Evolutionary conservation across 2,888 invertebrate species (phyloP), one percentile per base, ranked within the genome.

Genomic region (Synanthedon andrenaeformis): DNA sequence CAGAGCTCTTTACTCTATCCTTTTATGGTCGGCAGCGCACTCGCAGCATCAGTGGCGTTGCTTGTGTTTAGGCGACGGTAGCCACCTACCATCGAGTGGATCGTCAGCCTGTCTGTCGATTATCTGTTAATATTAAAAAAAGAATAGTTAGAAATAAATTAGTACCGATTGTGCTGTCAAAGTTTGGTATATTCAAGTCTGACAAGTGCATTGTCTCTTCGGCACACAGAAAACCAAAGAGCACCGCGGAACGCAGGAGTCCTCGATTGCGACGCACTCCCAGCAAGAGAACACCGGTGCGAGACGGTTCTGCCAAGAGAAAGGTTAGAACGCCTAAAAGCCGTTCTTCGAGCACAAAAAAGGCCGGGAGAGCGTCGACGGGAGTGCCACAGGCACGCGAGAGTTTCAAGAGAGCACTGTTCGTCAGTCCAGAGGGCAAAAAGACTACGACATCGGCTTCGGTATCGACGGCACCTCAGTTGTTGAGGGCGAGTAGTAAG

Each of bases 331-430:
- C 35, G 8, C 88, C 82, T 0, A 62, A 57, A 13, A 73, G 82
- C 45, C 83, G 78, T 52, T 87, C 88, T 0, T 85, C 82, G 0
- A 71, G 89, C 57, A 13, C 74, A 82, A 45, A 83, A 79, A 53
- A 87, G 87, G 0, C 86, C 82, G 0, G 71, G 89, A 52, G 89
- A 1, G 68, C 61, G 19, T 58, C 78, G 11, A 73, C 79, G 1
- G 69, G 74, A 51, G 73, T 80, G 0, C 82, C 83, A 57, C 81
- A 84, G 3, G 79, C 89, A 0, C 74, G 89, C 17, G 91, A 91
- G 67, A 88, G 89, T 1, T 87, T 92, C 0, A 94, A 93, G 62
- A 85, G 94, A 54, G 93, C 94, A 0, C 74, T 94, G 2, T 94
- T 94, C 63, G 90, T 93, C 63, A 94, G 94, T 69, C 94, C 94